These are phyloP conservation scores for Ostrea edulis DNA, from an alignment of 1,140 invertebrate genomes.

Conservation along the genomic window DNA sequence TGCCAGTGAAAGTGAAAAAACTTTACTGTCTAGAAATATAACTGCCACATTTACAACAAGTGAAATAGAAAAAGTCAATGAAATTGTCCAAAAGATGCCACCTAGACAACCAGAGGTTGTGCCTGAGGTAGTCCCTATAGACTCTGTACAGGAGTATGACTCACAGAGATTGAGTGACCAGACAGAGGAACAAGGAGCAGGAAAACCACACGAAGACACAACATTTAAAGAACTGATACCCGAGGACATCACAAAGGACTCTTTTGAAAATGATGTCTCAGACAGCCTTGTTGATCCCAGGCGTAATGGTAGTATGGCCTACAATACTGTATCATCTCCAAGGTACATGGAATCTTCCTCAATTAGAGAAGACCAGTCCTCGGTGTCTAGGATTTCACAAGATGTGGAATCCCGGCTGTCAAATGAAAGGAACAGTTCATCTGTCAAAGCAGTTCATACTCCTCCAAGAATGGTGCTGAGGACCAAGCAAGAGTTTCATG, in stretches of 20 bases:
- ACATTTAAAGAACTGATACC: background rate
- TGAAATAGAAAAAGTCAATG: background rate
- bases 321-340: constrained; percentile 32
- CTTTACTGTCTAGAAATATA: background rate
- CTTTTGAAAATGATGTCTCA: constrained; percentile 31
- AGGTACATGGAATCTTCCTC: constrained; percentile 22
- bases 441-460: constrained; percentile 5
- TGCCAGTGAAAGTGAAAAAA: background rate
- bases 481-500: constrained; percentile 10
- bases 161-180: background rate
- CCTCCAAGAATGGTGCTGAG: constrained; percentile 43
- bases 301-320: background rate
- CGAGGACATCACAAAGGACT: constrained; percentile 23
- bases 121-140: background rate
- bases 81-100: background rate
- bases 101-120: background rate
- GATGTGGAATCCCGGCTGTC: background rate
- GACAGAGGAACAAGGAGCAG: background rate
- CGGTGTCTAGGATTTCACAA: background rate
- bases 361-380: background rate
- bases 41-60: background rate
- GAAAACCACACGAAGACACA: background rate
- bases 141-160: background rate
- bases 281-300: constrained; percentile 3
- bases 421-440: constrained; percentile 15